Conservation (phyloP, 1,140 invertebrate genomes). For the Carposina sasakii region DNA sequence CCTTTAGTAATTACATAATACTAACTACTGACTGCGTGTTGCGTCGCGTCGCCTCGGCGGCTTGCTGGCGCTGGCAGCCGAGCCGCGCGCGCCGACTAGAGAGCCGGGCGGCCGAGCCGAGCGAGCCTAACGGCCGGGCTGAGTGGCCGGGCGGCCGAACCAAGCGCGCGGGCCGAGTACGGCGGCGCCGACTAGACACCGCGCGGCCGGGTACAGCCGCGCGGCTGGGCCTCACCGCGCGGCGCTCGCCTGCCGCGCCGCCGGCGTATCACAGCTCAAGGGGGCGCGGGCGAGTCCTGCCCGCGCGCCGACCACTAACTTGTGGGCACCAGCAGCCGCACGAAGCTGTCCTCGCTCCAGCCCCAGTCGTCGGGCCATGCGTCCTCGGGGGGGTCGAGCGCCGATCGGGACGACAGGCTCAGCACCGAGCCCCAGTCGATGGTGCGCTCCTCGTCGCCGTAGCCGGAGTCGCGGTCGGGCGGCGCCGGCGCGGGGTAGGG, state of each 20-base stretch:
- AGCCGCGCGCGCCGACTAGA: slow-evolving; percentile 10
- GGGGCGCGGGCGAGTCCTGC: slow-evolving; percentile 59
- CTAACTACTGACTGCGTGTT: slow-evolving; percentile 61
- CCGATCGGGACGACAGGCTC: slow-evolving; percentile 87
- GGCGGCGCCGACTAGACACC: slow-evolving; percentile 44
- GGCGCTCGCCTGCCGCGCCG: slow-evolving; percentile 27
- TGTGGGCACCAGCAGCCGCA: slow-evolving; percentile 69
- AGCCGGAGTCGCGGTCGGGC: slow-evolving; percentile 81
- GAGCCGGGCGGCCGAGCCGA: no score
- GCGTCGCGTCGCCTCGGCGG: slow-evolving; percentile 31
- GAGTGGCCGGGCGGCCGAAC: slow-evolving; percentile 12
- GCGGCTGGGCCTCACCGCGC: slow-evolving; percentile 24
- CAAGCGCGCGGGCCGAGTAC: slow-evolving; percentile 16
- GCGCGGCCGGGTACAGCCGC: slow-evolving; percentile 32
- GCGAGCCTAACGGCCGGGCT: no score
- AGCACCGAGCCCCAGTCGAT: slow-evolving; percentile 94
- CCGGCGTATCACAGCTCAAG: slow-evolving; percentile 57
- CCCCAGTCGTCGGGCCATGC: slow-evolving; percentile 66
- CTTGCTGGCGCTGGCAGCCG: not conserved
- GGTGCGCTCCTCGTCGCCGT: slow-evolving; percentile 84
- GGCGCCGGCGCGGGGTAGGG: slow-evolving; percentile 60
- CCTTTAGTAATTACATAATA: slow-evolving; percentile 66
- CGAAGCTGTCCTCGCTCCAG: slow-evolving; percentile 69
- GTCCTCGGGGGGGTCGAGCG: slow-evolving; percentile 87
- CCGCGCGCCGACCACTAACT: slow-evolving; percentile 68